Percentiles rank a stretch among this genome's conserved stretches.
Evolutionary conservation across 2,113 vertebrate species (phyloP).

Genomic region (Labrus mixtus): DNA sequence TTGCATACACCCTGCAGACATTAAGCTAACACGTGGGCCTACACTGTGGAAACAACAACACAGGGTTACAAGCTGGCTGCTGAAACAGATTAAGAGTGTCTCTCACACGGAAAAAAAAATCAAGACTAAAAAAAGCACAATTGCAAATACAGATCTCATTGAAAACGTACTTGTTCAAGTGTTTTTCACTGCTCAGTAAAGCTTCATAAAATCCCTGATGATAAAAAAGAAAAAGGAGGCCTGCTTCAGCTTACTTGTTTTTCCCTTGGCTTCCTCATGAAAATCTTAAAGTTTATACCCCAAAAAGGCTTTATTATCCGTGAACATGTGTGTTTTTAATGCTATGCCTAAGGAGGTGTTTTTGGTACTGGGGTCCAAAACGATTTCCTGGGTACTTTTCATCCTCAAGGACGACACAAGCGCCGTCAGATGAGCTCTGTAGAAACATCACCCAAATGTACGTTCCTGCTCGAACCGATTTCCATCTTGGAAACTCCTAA

Average conservation of each 20-base stretch:
- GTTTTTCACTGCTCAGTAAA: not conserved
- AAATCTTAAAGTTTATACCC: too few species aligned
- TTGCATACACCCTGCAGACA: constrained; percentile 19
- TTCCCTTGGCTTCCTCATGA: too few species aligned
- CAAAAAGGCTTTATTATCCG: too few species aligned
- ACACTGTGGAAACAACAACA: not conserved
- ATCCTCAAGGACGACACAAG: not conserved
- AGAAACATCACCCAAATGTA: not conserved
- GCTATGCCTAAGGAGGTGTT: too few species aligned
- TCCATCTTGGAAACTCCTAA: constrained; percentile 10
- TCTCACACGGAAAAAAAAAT: not conserved
- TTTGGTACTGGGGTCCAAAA: too few species aligned
- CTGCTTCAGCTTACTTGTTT: too few species aligned
- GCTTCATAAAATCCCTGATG: not conserved
- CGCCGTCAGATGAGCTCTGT: constrained; percentile 22
- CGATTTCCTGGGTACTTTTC: not conserved
- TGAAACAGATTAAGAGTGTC: constrained; percentile 8
- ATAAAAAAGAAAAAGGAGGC: not conserved
- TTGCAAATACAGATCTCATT: not conserved
- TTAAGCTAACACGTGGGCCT: constrained; percentile 24
- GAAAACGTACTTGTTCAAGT: not conserved
- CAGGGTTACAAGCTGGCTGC: not conserved
- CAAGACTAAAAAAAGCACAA: not conserved
- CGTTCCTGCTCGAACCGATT: constrained; percentile 29
- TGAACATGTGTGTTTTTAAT: too few species aligned